Percentiles rank a stretch among this genome's conserved stretches.
These are phyloP conservation scores for Oxystoma pomonae DNA, from an alignment of 2,888 invertebrate species.

Conservation along the genomic window DNA sequence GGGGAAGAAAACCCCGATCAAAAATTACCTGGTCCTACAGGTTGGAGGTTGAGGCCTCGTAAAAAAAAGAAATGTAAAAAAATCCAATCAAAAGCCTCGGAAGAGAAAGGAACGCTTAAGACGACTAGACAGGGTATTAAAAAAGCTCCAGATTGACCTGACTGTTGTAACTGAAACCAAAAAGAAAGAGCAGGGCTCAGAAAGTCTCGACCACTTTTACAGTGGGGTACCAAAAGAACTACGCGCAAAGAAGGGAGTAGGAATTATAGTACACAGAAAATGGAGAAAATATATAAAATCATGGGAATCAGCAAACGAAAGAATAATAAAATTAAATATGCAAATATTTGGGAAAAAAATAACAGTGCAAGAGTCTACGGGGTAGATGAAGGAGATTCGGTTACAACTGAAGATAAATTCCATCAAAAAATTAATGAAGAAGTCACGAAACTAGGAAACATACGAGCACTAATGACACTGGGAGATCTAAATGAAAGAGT, in stretches of 20 bases:
- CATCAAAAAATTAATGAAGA: neutral
- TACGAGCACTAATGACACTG: neutral
- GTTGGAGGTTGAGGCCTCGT: slow-evolving; percentile 6
- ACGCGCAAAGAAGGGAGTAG: neutral
- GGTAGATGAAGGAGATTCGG: no score
- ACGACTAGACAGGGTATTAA: neutral
- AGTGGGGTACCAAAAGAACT: neutral
- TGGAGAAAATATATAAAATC: neutral
- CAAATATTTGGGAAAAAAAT: neutral
- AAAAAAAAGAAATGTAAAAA: neutral
- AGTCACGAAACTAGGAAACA: neutral
- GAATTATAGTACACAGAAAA: neutral
- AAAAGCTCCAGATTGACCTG: neutral
- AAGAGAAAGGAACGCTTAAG: neutral
- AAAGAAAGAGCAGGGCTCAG: neutral
- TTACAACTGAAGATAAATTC: neutral
- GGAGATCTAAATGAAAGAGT: neutral
- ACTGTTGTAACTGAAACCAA: neutral
- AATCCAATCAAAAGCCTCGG: neutral
- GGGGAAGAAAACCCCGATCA: slow-evolving; percentile 8
- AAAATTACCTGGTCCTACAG: slow-evolving; percentile 7
- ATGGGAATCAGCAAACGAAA: neutral
- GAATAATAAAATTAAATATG: neutral
- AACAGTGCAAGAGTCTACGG: neutral
- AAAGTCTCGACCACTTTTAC: neutral